A percentile compares a stretch with the other conserved stretches of the same genome.
phyloP scores from a whole-genome alignment of 2,888 invertebrate species.

The Synanthedon tipuliformis region DNA sequence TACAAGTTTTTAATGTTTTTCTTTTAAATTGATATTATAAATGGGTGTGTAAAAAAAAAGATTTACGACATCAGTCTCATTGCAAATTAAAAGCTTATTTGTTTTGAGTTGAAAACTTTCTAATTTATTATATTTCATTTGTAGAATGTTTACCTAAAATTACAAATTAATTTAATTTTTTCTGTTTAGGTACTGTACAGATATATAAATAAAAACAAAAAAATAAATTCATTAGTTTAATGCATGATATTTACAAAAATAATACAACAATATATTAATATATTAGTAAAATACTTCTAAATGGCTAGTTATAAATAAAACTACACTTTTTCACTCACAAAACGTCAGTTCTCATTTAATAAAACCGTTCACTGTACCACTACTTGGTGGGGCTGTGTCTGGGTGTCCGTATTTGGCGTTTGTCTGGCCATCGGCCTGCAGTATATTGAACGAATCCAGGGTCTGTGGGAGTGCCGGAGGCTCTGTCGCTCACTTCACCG shows the following conservation, averaged over 20 bases:
- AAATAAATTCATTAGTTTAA: not conserved
- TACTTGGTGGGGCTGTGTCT: slow-evolving; percentile 62
- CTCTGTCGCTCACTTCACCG: slow-evolving; percentile 46
- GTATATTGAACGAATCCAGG: slow-evolving; percentile 81
- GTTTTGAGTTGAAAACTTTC: too few relatives aligned
- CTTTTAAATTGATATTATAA: too few relatives aligned
- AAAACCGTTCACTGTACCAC: not conserved
- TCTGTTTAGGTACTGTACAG: too few relatives aligned
- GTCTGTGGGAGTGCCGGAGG: slow-evolving; percentile 76
- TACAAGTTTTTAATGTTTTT: too few relatives aligned
- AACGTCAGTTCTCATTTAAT: not conserved
- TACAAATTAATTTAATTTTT: too few relatives aligned
- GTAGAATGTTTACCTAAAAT: too few relatives aligned
- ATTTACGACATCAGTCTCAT: too few relatives aligned
- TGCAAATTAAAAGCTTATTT: too few relatives aligned
- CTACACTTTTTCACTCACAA: not conserved
- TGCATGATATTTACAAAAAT: too few relatives aligned
- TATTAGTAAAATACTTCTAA: not conserved
- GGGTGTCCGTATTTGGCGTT: slow-evolving; percentile 68
- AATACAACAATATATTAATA: not conserved
- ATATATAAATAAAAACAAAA: not conserved
- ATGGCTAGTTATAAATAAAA: not conserved
- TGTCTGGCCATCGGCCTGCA: slow-evolving; percentile 75
- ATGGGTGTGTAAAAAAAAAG: too few relatives aligned
- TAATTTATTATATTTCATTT: too few relatives aligned